Evolutionary conservation across 2,888 invertebrate species (phyloP).

Genomic region (Fissipunctia ypsillon): DNA sequence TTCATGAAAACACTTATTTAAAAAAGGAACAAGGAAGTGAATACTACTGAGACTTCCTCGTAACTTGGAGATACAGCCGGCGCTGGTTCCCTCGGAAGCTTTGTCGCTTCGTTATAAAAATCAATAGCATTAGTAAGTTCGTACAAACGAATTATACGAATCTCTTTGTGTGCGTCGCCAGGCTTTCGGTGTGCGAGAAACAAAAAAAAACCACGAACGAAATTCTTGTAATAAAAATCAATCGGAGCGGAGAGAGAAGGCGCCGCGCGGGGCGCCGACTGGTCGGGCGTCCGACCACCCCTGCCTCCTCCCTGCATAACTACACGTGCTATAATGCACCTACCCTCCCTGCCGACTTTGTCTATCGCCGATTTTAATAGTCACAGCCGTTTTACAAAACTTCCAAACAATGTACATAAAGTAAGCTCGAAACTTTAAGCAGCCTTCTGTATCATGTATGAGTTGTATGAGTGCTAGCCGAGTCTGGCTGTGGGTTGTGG

Average conservation of each 20-base stretch:
- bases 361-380: constrained; percentile 43
- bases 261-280: constrained; percentile 88
- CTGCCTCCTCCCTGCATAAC: constrained; percentile 76
- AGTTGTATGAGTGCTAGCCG: constrained; percentile 21
- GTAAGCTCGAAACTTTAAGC: constrained; percentile 26
- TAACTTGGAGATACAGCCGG: constrained; percentile 63
- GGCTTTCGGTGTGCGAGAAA: constrained; percentile 86
- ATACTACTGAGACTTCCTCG: constrained; percentile 43
- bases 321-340: constrained; percentile 82
- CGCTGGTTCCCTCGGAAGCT: constrained; percentile 67
- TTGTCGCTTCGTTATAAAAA: constrained; percentile 89
- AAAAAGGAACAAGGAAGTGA: constrained; percentile 44
- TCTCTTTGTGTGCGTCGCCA: constrained; percentile 86
- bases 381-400: constrained; percentile 35
- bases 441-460: background rate
- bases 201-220: constrained; percentile 89
- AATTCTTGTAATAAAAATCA: constrained; percentile 91
- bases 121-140: constrained; percentile 90
- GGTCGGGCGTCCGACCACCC: constrained; percentile 81
- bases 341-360: constrained; percentile 74
- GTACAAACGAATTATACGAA: constrained; percentile 90
- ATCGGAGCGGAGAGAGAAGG: constrained; percentile 90
- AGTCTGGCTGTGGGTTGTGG: constrained; percentile 32
- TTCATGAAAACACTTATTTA: constrained; percentile 5
- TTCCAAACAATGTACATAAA: constrained; percentile 45